phyloP scores from a whole-genome alignment of 2,888 invertebrate species.

The Dusona sp. region DNA sequence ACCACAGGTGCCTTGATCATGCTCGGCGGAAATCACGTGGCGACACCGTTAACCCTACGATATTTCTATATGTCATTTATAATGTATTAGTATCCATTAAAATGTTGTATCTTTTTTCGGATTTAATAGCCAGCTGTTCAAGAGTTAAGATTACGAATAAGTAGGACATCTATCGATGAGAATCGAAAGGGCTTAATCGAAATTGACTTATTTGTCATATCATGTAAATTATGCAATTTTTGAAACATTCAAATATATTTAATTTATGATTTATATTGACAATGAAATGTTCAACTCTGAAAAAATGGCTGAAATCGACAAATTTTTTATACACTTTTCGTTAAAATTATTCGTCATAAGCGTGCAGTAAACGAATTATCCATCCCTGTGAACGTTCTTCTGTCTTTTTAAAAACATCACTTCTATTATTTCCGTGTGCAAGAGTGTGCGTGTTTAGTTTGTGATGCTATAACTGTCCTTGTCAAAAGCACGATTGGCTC shows the following conservation, averaged over 20 bases:
- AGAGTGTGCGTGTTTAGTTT: constrained; percentile 4
- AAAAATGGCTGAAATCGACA: neutral
- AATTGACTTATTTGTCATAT: neutral
- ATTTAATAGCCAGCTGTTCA: constrained; percentile 56
- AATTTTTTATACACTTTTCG: too few species aligned
- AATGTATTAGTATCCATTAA: neutral
- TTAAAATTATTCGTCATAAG: neutral
- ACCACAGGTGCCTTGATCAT: constrained; percentile 43
- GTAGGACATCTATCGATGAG: neutral
- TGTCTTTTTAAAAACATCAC: neutral
- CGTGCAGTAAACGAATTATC: neutral
- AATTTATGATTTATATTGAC: too few species aligned
- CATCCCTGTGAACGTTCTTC: neutral
- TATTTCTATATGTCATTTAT: neutral
- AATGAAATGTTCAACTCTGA: too few species aligned
- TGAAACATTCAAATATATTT: too few species aligned
- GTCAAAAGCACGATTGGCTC: constrained; percentile 43
- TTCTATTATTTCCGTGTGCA: neutral
- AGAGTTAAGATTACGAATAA: constrained; percentile 52
- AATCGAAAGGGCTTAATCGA: neutral
- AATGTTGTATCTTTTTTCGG: constrained; percentile 19
- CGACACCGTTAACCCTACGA: constrained; percentile 68
- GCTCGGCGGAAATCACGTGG: constrained; percentile 47
- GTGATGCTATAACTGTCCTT: constrained; percentile 36
- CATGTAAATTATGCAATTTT: neutral